Percentiles rank a stretch among this genome's conserved stretches.
Evolutionary conservation across 1,140 invertebrate genomes (phyloP).

Genomic region (Venustaconcha ellipsiformis): DNA sequence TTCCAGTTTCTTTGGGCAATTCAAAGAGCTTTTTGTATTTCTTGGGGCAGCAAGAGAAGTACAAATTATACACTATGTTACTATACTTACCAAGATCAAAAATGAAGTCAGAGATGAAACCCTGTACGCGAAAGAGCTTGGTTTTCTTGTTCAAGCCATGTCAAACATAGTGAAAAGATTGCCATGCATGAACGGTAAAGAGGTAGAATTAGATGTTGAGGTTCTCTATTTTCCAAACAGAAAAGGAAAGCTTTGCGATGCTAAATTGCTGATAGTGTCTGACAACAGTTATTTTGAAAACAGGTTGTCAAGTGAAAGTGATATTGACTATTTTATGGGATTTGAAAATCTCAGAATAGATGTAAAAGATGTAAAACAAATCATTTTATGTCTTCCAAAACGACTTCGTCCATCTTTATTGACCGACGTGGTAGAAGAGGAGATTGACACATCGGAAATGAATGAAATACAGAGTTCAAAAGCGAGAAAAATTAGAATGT

Average conservation of each 20-base stretch:
- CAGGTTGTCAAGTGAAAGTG: neutral
- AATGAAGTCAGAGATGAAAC: neutral
- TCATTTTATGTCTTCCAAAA: conserved; percentile 1
- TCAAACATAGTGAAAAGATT: neutral
- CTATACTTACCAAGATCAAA: conserved; percentile 4
- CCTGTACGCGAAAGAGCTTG: neutral
- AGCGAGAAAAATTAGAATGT: neutral
- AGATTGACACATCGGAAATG: neutral
- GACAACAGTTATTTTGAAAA: conserved; percentile 11
- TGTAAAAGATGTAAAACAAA: neutral
- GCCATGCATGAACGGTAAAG: neutral
- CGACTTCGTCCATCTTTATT: conserved; percentile 12
- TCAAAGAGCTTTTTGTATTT: too few relatives aligned
- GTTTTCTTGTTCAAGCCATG: neutral
- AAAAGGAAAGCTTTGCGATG: neutral
- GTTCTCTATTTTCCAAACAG: conserved; percentile 5
- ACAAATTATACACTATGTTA: conserved; percentile 5
- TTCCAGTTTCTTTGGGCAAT: too few relatives aligned
- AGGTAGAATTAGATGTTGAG: neutral
- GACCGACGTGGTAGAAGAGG: conserved; percentile 5
- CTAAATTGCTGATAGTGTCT: conserved; percentile 7
- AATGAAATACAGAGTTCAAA: neutral
- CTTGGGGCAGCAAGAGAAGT: too few relatives aligned
- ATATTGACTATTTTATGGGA: conserved; percentile 14
- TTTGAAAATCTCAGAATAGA: conserved; percentile 16